These are phyloP conservation scores for Drosophila subobscura DNA, from an alignment of 1,140 invertebrate genomes.

Conservation along the genomic window DNA sequence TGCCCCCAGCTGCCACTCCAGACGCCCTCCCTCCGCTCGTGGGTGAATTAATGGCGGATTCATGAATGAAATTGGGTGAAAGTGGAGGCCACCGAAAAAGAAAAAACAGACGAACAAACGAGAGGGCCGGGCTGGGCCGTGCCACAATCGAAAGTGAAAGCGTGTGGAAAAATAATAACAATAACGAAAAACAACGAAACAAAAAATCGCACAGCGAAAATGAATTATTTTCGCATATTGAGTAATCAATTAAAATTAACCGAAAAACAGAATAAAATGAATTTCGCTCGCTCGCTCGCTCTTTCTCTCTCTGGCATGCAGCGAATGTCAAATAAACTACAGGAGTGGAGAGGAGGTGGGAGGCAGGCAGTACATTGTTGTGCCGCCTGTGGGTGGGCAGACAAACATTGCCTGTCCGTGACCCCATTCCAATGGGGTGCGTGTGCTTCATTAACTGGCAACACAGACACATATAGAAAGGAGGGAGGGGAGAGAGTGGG, in stretches of 20 bases:
- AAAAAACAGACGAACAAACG: slow-evolving; percentile 4
- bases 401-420: slow-evolving; percentile 61
- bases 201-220: slow-evolving; percentile 39
- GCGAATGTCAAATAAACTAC: slow-evolving; percentile 52
- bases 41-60: slow-evolving; percentile 52
- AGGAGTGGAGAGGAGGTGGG: background rate
- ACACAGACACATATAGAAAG: background rate
- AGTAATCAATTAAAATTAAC: slow-evolving; percentile 82
- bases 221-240: slow-evolving; percentile 72
- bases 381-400: slow-evolving; percentile 24
- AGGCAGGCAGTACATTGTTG: slow-evolving; percentile 58
- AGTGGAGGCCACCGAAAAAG: slow-evolving; percentile 29
- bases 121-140: background rate
- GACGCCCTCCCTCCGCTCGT: background rate
- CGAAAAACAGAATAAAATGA: slow-evolving; percentile 68
- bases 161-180: slow-evolving; percentile 59
- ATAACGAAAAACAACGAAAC: slow-evolving; percentile 38
- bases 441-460: slow-evolving; percentile 74
- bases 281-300: background rate
- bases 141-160: slow-evolving; percentile 57
- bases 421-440: slow-evolving; percentile 79
- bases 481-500: too few species aligned
- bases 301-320: background rate
- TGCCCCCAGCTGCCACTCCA: slow-evolving; percentile 15
- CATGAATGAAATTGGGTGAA: slow-evolving; percentile 73